A percentile compares a stretch with the other conserved stretches of the same genome.
These are phyloP conservation scores for Corbicula japonica DNA, from an alignment of 2,888 invertebrate genomes.

Conservation along the genomic window DNA sequence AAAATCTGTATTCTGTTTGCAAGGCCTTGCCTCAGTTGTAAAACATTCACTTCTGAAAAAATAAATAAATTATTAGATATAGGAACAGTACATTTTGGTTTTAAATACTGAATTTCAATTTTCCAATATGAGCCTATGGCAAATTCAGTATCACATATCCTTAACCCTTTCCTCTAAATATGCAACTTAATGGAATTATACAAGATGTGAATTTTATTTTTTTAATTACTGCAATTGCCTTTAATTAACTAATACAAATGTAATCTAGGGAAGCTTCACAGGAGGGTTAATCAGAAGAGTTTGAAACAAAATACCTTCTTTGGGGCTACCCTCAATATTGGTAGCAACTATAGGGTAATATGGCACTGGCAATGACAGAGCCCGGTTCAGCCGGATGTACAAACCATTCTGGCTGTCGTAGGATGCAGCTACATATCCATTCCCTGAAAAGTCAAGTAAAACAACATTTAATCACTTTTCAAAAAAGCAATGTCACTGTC, in stretches of 20 bases:
- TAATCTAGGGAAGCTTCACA: too few relatives aligned
- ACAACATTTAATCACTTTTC: background rate
- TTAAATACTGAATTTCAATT: too few relatives aligned
- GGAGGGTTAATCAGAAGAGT: too few relatives aligned
- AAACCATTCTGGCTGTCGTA: slow-evolving; percentile 77
- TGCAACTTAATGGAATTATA: too few relatives aligned
- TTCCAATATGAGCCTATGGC: too few relatives aligned
- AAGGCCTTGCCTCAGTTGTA: slow-evolving; percentile 78
- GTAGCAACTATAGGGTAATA: slow-evolving; percentile 81
- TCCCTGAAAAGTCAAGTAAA: slow-evolving; percentile 73
- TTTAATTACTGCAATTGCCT: too few relatives aligned
- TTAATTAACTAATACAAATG: background rate
- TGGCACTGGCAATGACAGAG: slow-evolving; percentile 80
- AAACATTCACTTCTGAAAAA: slow-evolving; percentile 78
- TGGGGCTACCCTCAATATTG: slow-evolving; percentile 66
- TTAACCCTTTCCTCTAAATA: too few relatives aligned
- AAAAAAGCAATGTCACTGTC: too few relatives aligned
- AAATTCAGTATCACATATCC: too few relatives aligned
- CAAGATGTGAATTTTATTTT: too few relatives aligned
- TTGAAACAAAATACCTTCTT: slow-evolving; percentile 68
- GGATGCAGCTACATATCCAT: slow-evolving; percentile 82
- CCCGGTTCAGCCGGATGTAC: slow-evolving; percentile 79
- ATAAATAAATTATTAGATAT: slow-evolving; percentile 11
- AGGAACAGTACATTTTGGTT: too few relatives aligned
- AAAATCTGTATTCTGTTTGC: slow-evolving; percentile 77